Evolutionary conservation across 2,797 vertebrate species (phyloP), one percentile per base, ranked within the genome.

Genomic region (Mionectes olivaceus): DNA sequence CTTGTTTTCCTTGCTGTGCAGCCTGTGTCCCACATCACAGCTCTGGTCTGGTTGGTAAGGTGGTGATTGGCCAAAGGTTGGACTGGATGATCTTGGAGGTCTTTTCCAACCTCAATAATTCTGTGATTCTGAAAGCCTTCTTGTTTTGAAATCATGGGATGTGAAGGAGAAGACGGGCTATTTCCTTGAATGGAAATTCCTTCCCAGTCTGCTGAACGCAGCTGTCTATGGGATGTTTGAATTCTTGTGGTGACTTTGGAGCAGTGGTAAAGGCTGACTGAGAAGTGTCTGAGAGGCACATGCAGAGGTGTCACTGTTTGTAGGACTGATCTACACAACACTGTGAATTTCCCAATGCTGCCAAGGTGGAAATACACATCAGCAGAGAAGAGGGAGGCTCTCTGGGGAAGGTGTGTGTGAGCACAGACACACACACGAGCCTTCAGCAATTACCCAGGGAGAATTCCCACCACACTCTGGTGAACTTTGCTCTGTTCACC

Each of bases 401-500:
- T 50, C 73, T 43, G 44, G 83, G 83, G 65, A 75, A 41, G 57
- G 44, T 39, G 80, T 43, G 56, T 50, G 64, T 55, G 60, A 77
- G 60, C 77, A 39, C 37, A 60, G 35, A 65, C 60, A 39, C 37
- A 68, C 7, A 13, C 32, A n/a, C 4, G 18, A 67, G 28, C 64
- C 43, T 63, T n/a, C 57, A 37, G 53, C 65, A 52, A 41, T 19
- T 13, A 37, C 35, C 41, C 37, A 2, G n/a, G n/a, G 47, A 50
- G 52, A 68, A 88, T 83, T 84, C 84, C 84, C 81, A 71, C 70
- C 77, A 18, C 0, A 0, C 57, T 81, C 73, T 7, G 2, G 5
- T 87, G 87, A 92, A 78, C 95, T 96, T 93, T 92, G 87, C 67
- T 75, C 87, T 56, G 44, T 69, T 89, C 74, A 79, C 55, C 67